These are phyloP conservation scores for Ceratoteleas bidentatus DNA, from an alignment of 1,140 invertebrate genomes.

Conservation along the genomic window DNA sequence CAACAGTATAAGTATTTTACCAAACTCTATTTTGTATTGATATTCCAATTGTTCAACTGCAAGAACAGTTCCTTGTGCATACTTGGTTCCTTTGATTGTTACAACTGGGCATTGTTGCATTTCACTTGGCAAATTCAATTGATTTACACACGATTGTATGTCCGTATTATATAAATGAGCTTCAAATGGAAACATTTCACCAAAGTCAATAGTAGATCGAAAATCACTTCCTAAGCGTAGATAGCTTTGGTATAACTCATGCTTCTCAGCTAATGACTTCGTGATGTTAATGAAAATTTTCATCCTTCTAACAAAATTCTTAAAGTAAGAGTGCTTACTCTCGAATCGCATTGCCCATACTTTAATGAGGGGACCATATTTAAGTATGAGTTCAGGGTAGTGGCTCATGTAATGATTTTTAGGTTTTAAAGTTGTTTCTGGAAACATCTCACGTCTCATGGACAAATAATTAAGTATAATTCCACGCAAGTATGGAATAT, in stretches of 20 bases:
- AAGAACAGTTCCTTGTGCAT: conserved; percentile 41
- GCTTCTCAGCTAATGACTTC: conserved; percentile 57
- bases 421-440: background rate
- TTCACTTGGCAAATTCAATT: background rate
- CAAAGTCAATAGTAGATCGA: conserved; percentile 21
- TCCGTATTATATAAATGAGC: conserved; percentile 27
- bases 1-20: background rate
- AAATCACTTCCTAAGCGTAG: conserved; percentile 45
- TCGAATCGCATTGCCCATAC: conserved; percentile 69
- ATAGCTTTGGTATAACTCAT: conserved; percentile 58
- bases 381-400: conserved; percentile 56
- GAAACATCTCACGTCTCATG: too few relatives aligned
- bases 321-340: conserved; percentile 69
- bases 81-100: conserved; percentile 51
- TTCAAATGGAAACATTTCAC: conserved; percentile 32
- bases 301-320: conserved; percentile 55
- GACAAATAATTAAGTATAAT: too few relatives aligned
- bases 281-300: conserved; percentile 66
- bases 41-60: too few relatives aligned
- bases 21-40: too few relatives aligned
- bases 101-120: conserved; percentile 46
- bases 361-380: conserved; percentile 67
- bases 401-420: conserved; percentile 37
- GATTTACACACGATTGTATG: conserved; percentile 17
- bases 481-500: too few relatives aligned